These are phyloP conservation scores for Rhegmatorhina hoffmannsi DNA, from an alignment of 2,113 vertebrate genomes.

Conservation along the genomic window DNA sequence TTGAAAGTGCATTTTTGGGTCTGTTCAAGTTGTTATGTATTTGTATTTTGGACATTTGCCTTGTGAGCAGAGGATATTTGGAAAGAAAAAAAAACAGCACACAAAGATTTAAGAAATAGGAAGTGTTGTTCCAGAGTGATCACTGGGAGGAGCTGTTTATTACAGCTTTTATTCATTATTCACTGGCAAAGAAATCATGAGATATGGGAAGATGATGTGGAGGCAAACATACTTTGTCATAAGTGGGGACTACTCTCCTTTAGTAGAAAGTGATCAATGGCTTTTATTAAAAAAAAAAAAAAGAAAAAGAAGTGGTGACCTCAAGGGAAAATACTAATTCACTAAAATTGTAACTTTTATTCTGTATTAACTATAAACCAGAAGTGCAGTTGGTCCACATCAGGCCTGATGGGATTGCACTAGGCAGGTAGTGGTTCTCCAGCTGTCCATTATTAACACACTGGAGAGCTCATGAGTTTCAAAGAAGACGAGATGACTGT, in stretches of 20 bases:
- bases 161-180: background rate
- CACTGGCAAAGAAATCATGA: background rate
- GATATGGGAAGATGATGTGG: background rate
- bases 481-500: background rate
- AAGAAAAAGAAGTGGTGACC: background rate
- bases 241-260: background rate
- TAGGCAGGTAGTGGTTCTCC: background rate
- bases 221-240: background rate
- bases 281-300: background rate
- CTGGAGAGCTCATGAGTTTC: background rate
- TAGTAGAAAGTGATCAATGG: background rate
- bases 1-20: background rate
- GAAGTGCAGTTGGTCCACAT: background rate
- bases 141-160: background rate
- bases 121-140: background rate
- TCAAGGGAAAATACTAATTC: background rate
- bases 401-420: background rate
- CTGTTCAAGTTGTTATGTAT: background rate
- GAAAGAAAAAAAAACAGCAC: too few species aligned
- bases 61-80: background rate
- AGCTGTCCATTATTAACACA: background rate
- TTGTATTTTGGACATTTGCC: background rate
- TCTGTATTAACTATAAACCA: background rate
- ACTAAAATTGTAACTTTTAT: background rate
- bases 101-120: background rate